Percentiles rank a stretch among this genome's conserved stretches.
Evolutionary conservation across 1,140 invertebrate genomes (phyloP).

Genomic region (Bombus terrestris): DNA sequence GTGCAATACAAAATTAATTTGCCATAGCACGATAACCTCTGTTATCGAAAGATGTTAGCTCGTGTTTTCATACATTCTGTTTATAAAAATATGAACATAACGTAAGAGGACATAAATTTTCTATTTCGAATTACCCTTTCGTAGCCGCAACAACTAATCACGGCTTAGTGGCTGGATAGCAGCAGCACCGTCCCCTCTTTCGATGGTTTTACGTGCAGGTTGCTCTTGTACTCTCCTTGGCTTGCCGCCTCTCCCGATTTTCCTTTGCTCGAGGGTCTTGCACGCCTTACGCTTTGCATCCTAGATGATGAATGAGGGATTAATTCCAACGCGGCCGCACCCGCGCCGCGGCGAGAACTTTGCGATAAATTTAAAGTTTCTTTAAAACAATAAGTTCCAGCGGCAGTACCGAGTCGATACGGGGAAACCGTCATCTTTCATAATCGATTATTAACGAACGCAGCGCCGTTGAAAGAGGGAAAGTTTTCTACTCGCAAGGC

Average conservation of each 20-base stretch:
- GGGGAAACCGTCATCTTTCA: slow-evolving; percentile 73
- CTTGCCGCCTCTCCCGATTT: neutral
- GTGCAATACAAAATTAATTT: no score
- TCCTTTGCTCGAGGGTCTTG: slow-evolving; percentile 6
- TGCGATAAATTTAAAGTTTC: slow-evolving; percentile 76
- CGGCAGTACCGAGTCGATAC: slow-evolving; percentile 64
- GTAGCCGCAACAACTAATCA: slow-evolving; percentile 71
- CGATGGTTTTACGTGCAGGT: neutral
- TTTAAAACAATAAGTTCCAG: slow-evolving; percentile 74
- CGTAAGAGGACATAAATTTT: neutral
- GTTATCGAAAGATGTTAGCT: neutral
- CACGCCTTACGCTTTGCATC: slow-evolving; percentile 51
- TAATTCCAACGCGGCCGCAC: slow-evolving; percentile 63
- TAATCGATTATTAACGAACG: slow-evolving; percentile 80
- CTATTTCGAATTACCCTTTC: slow-evolving; percentile 62
- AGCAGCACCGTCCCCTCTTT: neutral
- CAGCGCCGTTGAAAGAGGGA: slow-evolving; percentile 69
- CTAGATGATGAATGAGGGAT: slow-evolving; percentile 76
- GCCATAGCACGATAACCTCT: no score
- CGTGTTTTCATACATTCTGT: neutral
- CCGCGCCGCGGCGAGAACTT: slow-evolving; percentile 64
- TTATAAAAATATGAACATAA: neutral
- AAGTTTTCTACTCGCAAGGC: slow-evolving; percentile 66
- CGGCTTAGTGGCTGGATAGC: slow-evolving; percentile 61
- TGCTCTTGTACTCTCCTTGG: neutral